Evolutionary conservation across 1,140 invertebrate genomes (phyloP).

Genomic region (Thaumetopoea pityocampa): DNA sequence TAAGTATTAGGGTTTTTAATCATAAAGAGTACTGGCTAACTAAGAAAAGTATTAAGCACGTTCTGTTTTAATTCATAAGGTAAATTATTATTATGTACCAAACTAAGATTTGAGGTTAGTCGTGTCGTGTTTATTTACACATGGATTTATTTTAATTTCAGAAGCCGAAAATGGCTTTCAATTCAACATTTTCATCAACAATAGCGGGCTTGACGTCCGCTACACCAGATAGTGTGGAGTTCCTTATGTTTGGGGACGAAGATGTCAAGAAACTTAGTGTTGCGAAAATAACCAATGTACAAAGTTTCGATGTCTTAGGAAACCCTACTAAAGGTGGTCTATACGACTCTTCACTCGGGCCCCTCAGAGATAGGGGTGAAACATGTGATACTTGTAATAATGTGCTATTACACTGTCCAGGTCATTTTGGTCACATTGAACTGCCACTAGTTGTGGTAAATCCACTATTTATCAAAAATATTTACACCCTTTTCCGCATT

Average conservation of each 20-base stretch:
- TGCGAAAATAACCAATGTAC: slow-evolving; percentile 87
- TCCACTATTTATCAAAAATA: slow-evolving; percentile 89
- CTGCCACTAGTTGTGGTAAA: slow-evolving; percentile 94
- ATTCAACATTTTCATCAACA: slow-evolving; percentile 35
- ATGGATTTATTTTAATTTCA: slow-evolving; percentile 21
- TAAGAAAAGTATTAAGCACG: too few species aligned
- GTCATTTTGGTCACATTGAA: slow-evolving; percentile 97
- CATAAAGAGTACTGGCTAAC: too few species aligned
- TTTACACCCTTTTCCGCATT: slow-evolving; percentile 82
- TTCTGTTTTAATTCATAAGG: too few species aligned
- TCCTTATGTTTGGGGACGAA: slow-evolving; percentile 85
- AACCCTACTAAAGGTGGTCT: slow-evolving; percentile 89
- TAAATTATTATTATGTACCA: too few species aligned
- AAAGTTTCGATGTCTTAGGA: slow-evolving; percentile 90
- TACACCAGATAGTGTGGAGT: slow-evolving; percentile 77
- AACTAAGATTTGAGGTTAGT: slow-evolving; percentile 22
- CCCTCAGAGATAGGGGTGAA: slow-evolving; percentile 78
- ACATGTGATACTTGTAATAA: slow-evolving; percentile 90
- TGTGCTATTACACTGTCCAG: slow-evolving; percentile 84
- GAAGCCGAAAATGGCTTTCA: slow-evolving; percentile 42
- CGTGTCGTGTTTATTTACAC: slow-evolving; percentile 16
- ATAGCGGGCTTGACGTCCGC: slow-evolving; percentile 48
- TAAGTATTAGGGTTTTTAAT: too few species aligned
- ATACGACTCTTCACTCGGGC: slow-evolving; percentile 89
- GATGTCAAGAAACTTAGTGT: slow-evolving; percentile 94